Conservation (phyloP, 2,797 vertebrate genomes). For the Rhinophrynus dorsalis region DNA sequence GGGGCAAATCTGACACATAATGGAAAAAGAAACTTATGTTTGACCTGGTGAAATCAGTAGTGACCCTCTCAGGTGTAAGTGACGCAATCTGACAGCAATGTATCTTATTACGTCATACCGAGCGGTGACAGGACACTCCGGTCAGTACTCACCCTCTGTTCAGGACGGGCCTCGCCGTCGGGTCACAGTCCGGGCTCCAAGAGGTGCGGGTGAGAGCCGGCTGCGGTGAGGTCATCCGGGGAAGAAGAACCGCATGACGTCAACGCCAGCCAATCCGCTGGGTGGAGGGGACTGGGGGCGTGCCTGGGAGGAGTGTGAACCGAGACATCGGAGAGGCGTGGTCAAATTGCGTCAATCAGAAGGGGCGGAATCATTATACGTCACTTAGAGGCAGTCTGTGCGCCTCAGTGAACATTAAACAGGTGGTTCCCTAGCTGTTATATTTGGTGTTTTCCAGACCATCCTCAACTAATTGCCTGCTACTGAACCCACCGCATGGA, state of each 20-base stretch:
- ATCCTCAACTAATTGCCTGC: no score
- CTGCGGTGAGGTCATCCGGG: slow-evolving; percentile 38
- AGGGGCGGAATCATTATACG: neutral
- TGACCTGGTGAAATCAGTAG: no score
- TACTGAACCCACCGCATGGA: no score
- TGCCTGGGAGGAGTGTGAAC: neutral
- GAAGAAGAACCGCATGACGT: slow-evolving; percentile 40
- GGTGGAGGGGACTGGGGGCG: neutral
- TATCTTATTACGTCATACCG: neutral
- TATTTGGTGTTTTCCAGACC: no score
- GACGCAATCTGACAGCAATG: slow-evolving; percentile 11
- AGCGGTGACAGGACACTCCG: neutral
- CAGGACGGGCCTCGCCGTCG: slow-evolving; percentile 22
- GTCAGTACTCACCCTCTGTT: slow-evolving; percentile 19
- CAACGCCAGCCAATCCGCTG: slow-evolving; percentile 27
- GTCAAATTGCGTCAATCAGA: neutral
- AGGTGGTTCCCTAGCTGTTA: no score
- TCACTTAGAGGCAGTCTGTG: neutral
- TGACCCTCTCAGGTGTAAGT: slow-evolving; percentile 8
- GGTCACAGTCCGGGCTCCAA: slow-evolving; percentile 36
- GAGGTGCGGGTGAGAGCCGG: slow-evolving; percentile 38
- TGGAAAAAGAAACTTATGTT: no score
- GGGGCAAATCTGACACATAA: no score
- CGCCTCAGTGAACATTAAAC: no score
- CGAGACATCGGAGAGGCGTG: neutral